Conservation (phyloP, 2,113 vertebrate species). For the Ivindomyrus marchei region DNA sequence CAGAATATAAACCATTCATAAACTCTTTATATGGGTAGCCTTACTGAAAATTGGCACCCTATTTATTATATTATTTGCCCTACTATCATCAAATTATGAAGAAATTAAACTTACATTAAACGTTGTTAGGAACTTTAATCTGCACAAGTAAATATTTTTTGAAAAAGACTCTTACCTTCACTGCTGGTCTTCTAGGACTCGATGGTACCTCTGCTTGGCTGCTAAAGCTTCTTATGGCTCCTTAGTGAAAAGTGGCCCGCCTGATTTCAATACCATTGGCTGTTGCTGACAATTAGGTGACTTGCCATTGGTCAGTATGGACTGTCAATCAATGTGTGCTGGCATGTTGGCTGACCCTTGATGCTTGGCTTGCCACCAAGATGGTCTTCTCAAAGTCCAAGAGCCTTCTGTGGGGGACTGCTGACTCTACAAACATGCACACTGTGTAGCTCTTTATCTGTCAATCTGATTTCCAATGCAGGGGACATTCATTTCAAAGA, state of each 20-base stretch:
- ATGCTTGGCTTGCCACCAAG: conserved; percentile 38
- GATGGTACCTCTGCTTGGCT: conserved; percentile 34
- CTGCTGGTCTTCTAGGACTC: conserved; percentile 35
- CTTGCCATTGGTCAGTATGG: background rate
- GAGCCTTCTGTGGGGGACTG: conserved; percentile 24
- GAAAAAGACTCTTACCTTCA: conserved; percentile 43
- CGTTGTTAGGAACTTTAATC: background rate
- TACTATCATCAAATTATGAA: background rate
- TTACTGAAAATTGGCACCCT: too few relatives aligned
- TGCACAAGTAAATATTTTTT: conserved; percentile 1
- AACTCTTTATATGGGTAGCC: too few relatives aligned
- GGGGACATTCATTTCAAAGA: background rate
- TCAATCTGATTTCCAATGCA: conserved; percentile 4
- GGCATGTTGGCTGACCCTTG: conserved; percentile 42
- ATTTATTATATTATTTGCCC: background rate
- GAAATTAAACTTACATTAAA: background rate
- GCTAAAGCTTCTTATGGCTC: conserved; percentile 39
- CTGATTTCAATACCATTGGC: conserved; percentile 9
- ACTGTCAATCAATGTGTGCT: background rate
- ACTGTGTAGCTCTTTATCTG: conserved; percentile 18
- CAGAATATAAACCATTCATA: too few relatives aligned
- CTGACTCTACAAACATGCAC: conserved; percentile 12
- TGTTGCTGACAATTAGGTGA: background rate
- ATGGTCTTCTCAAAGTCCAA: conserved; percentile 50
- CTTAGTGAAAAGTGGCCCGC: background rate